These are phyloP conservation scores for Danio kyathit DNA, from an alignment of 2,797 vertebrate species.

Conservation along the genomic window DNA sequence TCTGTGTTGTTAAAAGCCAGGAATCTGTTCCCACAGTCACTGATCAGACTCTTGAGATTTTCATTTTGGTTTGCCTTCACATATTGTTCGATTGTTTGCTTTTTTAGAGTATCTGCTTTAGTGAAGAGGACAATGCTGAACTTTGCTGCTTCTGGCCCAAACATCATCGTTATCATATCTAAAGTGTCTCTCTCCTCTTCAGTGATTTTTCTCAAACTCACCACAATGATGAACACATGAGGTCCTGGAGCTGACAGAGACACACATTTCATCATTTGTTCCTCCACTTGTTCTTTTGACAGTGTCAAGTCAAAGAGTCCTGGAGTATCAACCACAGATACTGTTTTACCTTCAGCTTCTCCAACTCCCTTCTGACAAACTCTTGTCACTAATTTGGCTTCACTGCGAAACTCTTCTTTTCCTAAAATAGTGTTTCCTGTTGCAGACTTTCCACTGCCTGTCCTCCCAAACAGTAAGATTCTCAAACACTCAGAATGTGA, in stretches of 20 bases:
- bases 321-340: conserved; percentile 6
- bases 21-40: neutral
- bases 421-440: conserved; percentile 22
- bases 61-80: neutral
- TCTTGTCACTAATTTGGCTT: fast-evolving
- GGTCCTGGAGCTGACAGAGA: conserved; percentile 2
- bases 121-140: conserved; percentile 24
- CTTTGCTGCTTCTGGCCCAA: neutral
- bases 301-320: fast-evolving
- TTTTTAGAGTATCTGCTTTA: neutral
- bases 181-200: neutral
- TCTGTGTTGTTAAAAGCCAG: neutral
- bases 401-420: fast-evolving
- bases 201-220: neutral
- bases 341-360: neutral
- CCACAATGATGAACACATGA: neutral
- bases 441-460: neutral
- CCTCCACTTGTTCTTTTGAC: fast-evolving
- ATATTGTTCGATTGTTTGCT: neutral
- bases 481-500: neutral
- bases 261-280: neutral
- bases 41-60: neutral
- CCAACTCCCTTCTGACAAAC: fast-evolving
- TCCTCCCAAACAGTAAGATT: neutral
- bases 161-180: neutral